Evolutionary conservation across 2,113 vertebrate genomes (phyloP).

Genomic region (Caracal caracal): DNA sequence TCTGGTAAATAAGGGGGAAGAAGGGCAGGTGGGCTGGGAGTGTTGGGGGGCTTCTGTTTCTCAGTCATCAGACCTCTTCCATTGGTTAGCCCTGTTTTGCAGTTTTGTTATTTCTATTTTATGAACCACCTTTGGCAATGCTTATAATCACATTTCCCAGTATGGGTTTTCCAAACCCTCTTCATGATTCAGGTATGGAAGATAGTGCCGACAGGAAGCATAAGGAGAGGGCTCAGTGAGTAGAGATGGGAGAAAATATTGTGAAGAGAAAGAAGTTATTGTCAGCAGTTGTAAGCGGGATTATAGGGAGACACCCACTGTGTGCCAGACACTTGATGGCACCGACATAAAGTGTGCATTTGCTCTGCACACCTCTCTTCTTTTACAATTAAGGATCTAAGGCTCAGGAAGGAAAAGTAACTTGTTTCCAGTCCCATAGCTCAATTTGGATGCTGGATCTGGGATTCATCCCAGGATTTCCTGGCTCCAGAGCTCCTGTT

Average conservation of each 20-base stretch:
- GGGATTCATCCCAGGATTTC: background rate
- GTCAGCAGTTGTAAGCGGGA: background rate
- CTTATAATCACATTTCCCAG: background rate
- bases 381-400: background rate
- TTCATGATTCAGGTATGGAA: conserved; percentile 25
- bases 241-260: background rate
- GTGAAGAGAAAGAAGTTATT: background rate
- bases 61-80: background rate
- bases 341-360: background rate
- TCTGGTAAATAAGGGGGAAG: background rate
- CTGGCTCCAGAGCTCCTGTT: background rate
- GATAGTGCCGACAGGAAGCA: background rate
- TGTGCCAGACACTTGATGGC: background rate
- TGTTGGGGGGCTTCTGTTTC: background rate
- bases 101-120: conserved; percentile 50
- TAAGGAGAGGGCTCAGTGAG: background rate
- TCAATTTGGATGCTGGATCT: background rate
- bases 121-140: background rate
- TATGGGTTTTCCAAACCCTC: background rate
- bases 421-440: background rate
- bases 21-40: background rate
- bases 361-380: background rate
- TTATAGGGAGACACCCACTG: background rate
- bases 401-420: background rate
- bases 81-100: background rate